phyloP scores from a whole-genome alignment of 2,797 vertebrate species.

The Eleutherodactylus coqui region DNA sequence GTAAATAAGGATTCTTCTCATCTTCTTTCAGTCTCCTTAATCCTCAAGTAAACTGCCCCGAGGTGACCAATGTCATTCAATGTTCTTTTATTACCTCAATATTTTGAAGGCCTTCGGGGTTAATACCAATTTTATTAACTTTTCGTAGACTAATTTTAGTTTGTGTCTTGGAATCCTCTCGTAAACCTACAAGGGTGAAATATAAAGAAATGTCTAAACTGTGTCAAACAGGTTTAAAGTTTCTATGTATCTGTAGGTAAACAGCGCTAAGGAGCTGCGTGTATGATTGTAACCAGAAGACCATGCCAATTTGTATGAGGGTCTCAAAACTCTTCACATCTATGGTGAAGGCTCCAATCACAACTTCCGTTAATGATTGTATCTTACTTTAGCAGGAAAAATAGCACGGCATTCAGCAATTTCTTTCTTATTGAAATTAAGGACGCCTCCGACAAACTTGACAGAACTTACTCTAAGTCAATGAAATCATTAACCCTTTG shows the following conservation, averaged over 20 bases:
- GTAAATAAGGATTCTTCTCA: not conserved
- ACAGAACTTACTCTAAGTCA: not conserved
- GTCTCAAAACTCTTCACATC: too few species aligned
- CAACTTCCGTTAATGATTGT: too few species aligned
- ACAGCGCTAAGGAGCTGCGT: not conserved
- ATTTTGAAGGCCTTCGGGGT: slow-evolving; percentile 58
- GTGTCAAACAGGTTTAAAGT: slow-evolving; percentile 17
- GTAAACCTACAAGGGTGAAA: slow-evolving; percentile 17
- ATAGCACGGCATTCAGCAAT: too few species aligned
- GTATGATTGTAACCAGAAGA: not conserved
- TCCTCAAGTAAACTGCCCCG: slow-evolving; percentile 56
- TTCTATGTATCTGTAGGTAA: not conserved
- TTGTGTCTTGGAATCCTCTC: slow-evolving; percentile 26
- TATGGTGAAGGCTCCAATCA: too few species aligned
- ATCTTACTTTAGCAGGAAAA: too few species aligned
- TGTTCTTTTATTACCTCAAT: slow-evolving; percentile 62
- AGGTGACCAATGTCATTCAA: slow-evolving; percentile 57
- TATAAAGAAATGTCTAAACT: slow-evolving; percentile 7
- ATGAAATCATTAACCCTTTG: too few species aligned
- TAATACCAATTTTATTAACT: slow-evolving; percentile 67
- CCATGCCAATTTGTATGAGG: not conserved
- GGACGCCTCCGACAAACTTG: not conserved
- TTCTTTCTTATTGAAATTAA: too few species aligned
- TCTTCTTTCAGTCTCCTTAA: slow-evolving; percentile 64
- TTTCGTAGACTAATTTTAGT: slow-evolving; percentile 63